Conservation (phyloP, 2,797 vertebrate genomes). For the Vireo griseus region DNA sequence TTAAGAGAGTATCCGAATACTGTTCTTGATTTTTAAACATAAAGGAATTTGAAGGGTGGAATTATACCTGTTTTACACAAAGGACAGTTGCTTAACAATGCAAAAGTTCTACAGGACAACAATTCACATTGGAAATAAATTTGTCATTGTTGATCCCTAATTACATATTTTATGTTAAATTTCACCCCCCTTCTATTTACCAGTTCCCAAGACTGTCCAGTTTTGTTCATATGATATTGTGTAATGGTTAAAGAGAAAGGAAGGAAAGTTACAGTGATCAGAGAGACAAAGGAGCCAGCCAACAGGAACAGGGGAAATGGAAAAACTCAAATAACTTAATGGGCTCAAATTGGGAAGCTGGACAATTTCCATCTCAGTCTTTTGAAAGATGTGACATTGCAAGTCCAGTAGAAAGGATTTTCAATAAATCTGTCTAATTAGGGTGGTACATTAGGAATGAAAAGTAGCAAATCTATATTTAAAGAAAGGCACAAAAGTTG, state of each 20-base stretch:
- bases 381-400: slow-evolving; percentile 32
- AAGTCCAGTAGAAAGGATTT: slow-evolving; percentile 49
- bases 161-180: not conserved
- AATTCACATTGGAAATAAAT: not conserved
- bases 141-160: not conserved
- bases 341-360: slow-evolving; percentile 38
- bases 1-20: not conserved
- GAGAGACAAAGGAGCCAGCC: not conserved
- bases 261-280: not conserved
- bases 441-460: slow-evolving; percentile 9
- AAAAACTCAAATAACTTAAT: slow-evolving; percentile 42
- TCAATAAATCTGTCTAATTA: slow-evolving; percentile 54
- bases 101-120: not conserved
- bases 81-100: not conserved
- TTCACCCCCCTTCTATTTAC: not conserved
- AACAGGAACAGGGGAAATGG: not conserved
- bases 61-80: not conserved
- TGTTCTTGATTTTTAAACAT: not conserved
- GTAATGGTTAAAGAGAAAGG: not conserved
- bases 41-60: not conserved
- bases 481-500: slow-evolving; percentile 33
- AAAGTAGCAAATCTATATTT: slow-evolving; percentile 48
- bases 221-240: not conserved
- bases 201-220: not conserved
- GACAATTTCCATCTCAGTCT: slow-evolving; percentile 42